Evolutionary conservation across 2,113 vertebrate genomes (phyloP), one percentile per base, ranked within the genome.

Genomic region (Poeciliopsis retropinna): DNA sequence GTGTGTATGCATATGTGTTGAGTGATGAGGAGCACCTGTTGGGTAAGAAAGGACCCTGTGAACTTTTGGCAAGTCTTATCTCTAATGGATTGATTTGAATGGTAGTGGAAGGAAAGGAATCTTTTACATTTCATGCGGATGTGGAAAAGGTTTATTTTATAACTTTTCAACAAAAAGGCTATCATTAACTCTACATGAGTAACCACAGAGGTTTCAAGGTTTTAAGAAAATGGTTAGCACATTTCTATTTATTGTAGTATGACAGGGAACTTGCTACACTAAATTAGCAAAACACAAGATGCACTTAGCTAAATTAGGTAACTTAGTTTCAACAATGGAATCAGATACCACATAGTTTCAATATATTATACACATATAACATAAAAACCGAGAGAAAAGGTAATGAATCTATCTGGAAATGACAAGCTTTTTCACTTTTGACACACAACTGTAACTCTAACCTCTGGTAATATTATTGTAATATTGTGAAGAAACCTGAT

Each of bases 21-120:
- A 89, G 32, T 87, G 90, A 92, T 64, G 76, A 64, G 79, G 84
- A 85, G 81, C 89, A 92, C 92, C 90, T 93, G 91, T 83, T 90
- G 67, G 19, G 7, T 79, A 67, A 67, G 51, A 81, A 89, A 70
- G 83, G 69, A 85, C 85, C 27, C 64, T 0, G 31, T 82, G 83
- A 86, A 87, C 83, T 73, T 41, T 60, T 22, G 28, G 64, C 10
- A n/a, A 57, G 32, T 72, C 60, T 77, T 29, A 37, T 62, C 31
- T 67, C 29, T 65, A 65, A 63, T 64, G 72, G 31, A 65, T 31
- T 47, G 28, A 71, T 54, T 67, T 32, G 13, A 47, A 51, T 2
- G 5, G 17, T 22, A n/a, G 41, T 29, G 17, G 25, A 34, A 67
- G 15, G 7, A 37, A 8, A 57, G 13, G 5, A 54, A 30, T 4